phyloP scores from a whole-genome alignment of 2,888 invertebrate species.

The Thecocarcelia acutangulata region DNA sequence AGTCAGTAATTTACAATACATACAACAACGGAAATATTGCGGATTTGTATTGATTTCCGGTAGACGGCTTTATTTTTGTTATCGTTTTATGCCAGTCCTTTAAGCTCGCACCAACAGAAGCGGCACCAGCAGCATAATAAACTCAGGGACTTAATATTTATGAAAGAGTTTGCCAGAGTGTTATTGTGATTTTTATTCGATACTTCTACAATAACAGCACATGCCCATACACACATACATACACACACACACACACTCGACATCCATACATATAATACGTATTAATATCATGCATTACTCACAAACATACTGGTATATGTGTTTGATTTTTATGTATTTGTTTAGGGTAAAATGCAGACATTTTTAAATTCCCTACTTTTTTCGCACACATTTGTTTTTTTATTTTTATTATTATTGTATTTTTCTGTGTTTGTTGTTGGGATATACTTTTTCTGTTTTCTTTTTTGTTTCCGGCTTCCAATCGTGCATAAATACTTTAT shows the following conservation, averaged over 20 bases:
- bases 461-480: conserved; percentile 42
- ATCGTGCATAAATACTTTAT: conserved; percentile 60
- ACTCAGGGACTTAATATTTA: neutral
- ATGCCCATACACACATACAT: neutral
- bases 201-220: neutral
- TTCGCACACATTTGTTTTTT: neutral
- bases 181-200: conserved; percentile 36
- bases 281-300: neutral
- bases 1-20: conserved; percentile 54
- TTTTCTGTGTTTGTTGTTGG: conserved; percentile 32
- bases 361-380: conserved; percentile 46
- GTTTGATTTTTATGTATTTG: neutral
- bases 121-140: neutral
- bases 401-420: too few relatives aligned
- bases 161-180: neutral
- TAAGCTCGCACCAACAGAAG: neutral
- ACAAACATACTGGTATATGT: too few relatives aligned
- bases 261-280: neutral
- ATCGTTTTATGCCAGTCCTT: conserved; percentile 59
- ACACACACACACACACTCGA: neutral
- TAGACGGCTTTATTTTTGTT: conserved; percentile 64
- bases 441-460: too few relatives aligned
- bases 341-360: conserved; percentile 27
- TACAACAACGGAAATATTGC: conserved; percentile 68
- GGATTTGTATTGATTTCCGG: conserved; percentile 70